Percentiles rank a stretch among this genome's conserved stretches.
These are phyloP conservation scores for Gastracanthus pulcherrimus DNA, from an alignment of 2,888 invertebrate species.

Conservation along the genomic window DNA sequence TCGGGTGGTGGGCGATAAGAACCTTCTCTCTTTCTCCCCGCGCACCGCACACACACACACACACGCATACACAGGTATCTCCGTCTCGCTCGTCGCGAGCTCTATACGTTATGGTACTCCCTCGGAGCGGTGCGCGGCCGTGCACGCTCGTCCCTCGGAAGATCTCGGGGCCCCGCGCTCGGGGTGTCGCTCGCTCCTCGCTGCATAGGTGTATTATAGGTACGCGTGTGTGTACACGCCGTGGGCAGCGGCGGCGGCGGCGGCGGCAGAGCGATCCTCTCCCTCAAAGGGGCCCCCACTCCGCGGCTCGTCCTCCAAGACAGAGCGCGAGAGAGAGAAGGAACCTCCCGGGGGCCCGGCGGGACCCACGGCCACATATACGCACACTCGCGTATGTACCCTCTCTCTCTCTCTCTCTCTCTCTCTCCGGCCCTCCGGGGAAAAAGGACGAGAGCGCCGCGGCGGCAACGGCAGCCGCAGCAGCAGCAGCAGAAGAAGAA, in stretches of 20 bases:
- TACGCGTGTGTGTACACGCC: background rate
- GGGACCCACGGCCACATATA: background rate
- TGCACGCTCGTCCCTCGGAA: slow-evolving; percentile 1
- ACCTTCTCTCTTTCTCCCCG: background rate
- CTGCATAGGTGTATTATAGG: background rate
- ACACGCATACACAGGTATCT: too few species aligned
- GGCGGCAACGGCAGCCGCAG: slow-evolving; percentile 50
- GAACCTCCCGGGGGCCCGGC: background rate
- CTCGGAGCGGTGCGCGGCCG: too few species aligned
- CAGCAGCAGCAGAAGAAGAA: slow-evolving; percentile 2
- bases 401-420: slow-evolving; percentile 23
- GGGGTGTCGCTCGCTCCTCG: slow-evolving; percentile 1
- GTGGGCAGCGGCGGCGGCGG: slow-evolving; percentile 2
- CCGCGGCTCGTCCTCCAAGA: slow-evolving; percentile 53
- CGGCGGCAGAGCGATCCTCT: background rate
- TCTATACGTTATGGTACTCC: too few species aligned
- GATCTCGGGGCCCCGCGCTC: background rate
- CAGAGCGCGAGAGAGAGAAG: background rate
- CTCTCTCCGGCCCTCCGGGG: slow-evolving; percentile 37
- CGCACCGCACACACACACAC: background rate
- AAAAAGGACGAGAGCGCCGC: slow-evolving; percentile 62
- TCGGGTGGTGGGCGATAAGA: slow-evolving; percentile 54
- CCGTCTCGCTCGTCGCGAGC: too few species aligned
- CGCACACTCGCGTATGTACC: background rate
- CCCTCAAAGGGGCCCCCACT: slow-evolving; percentile 41